Evolutionary conservation across 2,113 vertebrate species (phyloP).

Genomic region (Crotophaga sulcirostris): DNA sequence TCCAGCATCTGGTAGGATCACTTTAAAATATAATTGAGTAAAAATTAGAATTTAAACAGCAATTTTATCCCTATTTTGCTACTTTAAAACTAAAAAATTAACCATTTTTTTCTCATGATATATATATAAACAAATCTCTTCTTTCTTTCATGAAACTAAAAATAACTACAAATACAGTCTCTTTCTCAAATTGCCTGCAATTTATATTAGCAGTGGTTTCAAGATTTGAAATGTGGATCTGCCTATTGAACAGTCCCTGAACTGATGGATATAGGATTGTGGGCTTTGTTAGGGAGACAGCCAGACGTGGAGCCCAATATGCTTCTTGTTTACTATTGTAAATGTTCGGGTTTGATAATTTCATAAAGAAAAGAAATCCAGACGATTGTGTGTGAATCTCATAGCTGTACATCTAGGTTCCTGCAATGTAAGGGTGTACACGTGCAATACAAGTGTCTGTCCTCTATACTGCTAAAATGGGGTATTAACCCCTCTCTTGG

Average conservation of each 20-base stretch:
- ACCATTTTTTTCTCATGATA: slow-evolving; percentile 24
- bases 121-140: slow-evolving; percentile 38
- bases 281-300: not conserved
- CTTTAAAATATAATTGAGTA: slow-evolving; percentile 50
- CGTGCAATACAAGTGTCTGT: not conserved
- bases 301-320: not conserved
- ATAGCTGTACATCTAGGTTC: not conserved
- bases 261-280: not conserved
- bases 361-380: not conserved
- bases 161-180: not conserved
- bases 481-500: not conserved
- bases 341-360: not conserved
- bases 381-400: not conserved
- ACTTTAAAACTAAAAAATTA: not conserved
- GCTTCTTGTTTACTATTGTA: not conserved
- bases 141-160: slow-evolving; percentile 27
- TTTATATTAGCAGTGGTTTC: slow-evolving; percentile 33
- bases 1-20: slow-evolving; percentile 52
- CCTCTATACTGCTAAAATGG: not conserved
- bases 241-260: not conserved
- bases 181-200: slow-evolving; percentile 1
- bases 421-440: not conserved
- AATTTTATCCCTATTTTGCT: slow-evolving; percentile 55
- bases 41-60: slow-evolving; percentile 54
- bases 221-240: not conserved